phyloP scores from a whole-genome alignment of 2,888 invertebrate species.

The Epistrophe eligans region DNA sequence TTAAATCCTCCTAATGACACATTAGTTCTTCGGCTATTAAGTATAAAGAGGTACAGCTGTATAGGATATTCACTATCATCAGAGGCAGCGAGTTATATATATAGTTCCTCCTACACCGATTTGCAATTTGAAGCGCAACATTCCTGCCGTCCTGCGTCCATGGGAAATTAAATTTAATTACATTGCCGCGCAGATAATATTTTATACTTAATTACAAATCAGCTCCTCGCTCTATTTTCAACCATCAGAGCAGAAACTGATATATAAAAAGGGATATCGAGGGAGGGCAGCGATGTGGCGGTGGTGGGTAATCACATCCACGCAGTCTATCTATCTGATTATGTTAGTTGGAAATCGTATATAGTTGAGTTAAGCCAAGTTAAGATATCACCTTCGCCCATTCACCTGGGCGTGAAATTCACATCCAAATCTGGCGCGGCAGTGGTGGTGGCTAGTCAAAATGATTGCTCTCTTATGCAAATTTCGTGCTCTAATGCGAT shows the following conservation, averaged over 20 bases:
- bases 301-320: slow-evolving; percentile 15
- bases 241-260: slow-evolving; percentile 30
- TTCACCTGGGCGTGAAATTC: slow-evolving; percentile 73
- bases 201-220: slow-evolving; percentile 76
- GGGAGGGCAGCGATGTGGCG: background rate
- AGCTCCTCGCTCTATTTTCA: slow-evolving; percentile 54
- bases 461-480: slow-evolving; percentile 70
- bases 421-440: slow-evolving; percentile 48
- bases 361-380: slow-evolving; percentile 35
- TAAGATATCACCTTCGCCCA: slow-evolving; percentile 66
- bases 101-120: slow-evolving; percentile 46
- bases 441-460: slow-evolving; percentile 27
- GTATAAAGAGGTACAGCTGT: background rate
- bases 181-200: slow-evolving; percentile 71
- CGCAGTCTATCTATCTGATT: slow-evolving; percentile 4
- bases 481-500: slow-evolving; percentile 66
- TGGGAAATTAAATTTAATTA: slow-evolving; percentile 72
- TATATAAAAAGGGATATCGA: slow-evolving; percentile 40
- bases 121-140: slow-evolving; percentile 59
- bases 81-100: background rate
- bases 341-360: slow-evolving; percentile 1
- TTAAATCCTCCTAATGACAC: slow-evolving; percentile 70
- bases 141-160: slow-evolving; percentile 36
- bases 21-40: slow-evolving; percentile 54
- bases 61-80: background rate